Evolutionary conservation across 2,113 vertebrate genomes (phyloP), one percentile per base, ranked within the genome.

Genomic region (Brachyhypopomus gauderio): DNA sequence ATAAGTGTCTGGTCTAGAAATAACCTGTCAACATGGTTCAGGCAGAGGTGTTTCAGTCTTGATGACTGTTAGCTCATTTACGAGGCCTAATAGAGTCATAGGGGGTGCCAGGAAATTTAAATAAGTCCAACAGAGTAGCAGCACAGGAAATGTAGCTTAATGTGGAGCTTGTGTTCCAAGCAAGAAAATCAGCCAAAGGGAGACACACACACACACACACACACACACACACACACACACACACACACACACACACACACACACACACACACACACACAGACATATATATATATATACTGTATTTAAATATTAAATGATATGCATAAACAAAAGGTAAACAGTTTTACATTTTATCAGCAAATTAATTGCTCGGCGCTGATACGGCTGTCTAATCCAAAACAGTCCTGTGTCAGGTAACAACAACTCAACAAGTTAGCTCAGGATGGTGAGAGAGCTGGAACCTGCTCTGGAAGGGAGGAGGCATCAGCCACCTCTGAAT

Each of bases 401-500:
- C 19, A 48, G 12, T 14, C n/a, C 48, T 48, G 59, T 63, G 17
- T 48, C 20, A 30, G 19, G n/a, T 71, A 22, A 59, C 41, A 41
- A 79, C 36, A 5, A 0, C 23, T 77, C 45, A 67, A 41, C 22
- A 38, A 62, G 36, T 22, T 30, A 36, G n/a, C 69, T 72, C 5
- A 25, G 30, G 30, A 17, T 20, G 23, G 9, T 5, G 41, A 19
- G n/a, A 64, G n/a, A n/a, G n/a, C 56, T 52, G 22, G 45, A 78
- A 48, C 66, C 62, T 60, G 30, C 63, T 75, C 79, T 71, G 71
- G 64, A 74, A 52, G 23, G 75, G 60, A 27, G 38, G 72, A n/a
- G 64, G 73, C 67, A 38, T 63, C 70, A 71, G 78, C 34, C 56
- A 55, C 22, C 60, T 8, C 78, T 12, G 56, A 80, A 60, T 78